phyloP scores from a whole-genome alignment of 1,140 invertebrate species.

The Platorchestia sp. region DNA sequence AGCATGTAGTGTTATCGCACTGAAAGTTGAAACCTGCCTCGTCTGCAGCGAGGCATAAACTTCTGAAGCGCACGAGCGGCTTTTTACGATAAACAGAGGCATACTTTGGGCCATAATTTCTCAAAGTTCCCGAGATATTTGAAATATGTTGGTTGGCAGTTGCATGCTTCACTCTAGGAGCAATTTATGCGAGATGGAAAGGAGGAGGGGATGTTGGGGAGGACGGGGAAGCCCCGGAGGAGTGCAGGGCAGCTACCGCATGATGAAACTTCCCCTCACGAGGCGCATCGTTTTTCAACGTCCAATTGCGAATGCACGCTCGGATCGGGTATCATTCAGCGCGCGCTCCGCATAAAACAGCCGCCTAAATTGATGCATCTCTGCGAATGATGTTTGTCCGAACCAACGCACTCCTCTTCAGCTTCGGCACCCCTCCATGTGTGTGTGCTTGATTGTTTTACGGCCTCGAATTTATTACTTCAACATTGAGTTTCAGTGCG shows the following conservation, averaged over 20 bases:
- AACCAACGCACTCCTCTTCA: not conserved
- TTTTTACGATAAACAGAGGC: slow-evolving; percentile 51
- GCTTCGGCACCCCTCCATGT: not conserved
- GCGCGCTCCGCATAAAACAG: not conserved
- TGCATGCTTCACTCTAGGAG: not conserved
- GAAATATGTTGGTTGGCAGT: slow-evolving; percentile 32
- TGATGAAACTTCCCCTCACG: slow-evolving; percentile 42
- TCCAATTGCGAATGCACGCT: slow-evolving; percentile 51
- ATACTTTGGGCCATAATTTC: slow-evolving; percentile 46
- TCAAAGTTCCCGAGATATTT: slow-evolving; percentile 29
- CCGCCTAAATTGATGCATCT: not conserved
- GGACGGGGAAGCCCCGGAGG: not conserved
- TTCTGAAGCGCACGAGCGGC: not conserved
- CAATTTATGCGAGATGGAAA: slow-evolving; percentile 19
- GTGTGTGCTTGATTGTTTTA: not conserved
- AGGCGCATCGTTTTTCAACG: slow-evolving; percentile 43
- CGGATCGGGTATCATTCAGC: slow-evolving; percentile 45
- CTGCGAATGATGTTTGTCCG: slow-evolving; percentile 4
- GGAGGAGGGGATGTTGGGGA: not conserved
- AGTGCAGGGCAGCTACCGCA: slow-evolving; percentile 6
- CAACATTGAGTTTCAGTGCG: not conserved
- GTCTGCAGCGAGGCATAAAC: slow-evolving; percentile 3
- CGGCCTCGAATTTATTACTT: not conserved
- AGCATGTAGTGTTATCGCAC: not conserved
- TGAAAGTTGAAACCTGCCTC: slow-evolving; percentile 12